These are phyloP conservation scores for Leptoclinus maculatus DNA, from an alignment of 2,797 vertebrate genomes.

Conservation along the genomic window DNA sequence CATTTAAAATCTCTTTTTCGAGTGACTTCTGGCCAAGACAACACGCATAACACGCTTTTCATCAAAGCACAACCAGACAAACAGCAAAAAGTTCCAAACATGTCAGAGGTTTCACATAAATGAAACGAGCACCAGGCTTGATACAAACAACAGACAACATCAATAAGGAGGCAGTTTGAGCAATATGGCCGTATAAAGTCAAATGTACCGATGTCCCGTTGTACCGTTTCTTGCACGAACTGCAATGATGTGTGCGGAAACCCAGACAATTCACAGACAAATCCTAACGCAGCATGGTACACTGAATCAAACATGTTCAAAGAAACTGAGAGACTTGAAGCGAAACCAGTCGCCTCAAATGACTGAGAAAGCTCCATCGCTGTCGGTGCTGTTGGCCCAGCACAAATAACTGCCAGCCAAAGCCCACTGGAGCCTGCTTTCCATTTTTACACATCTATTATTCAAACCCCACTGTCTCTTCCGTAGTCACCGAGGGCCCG, in stretches of 20 bases:
- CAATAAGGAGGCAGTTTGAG: neutral
- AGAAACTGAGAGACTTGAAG: neutral
- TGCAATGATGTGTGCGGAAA: neutral
- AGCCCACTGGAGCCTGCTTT: slow-evolving; percentile 42
- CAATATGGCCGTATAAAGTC: neutral
- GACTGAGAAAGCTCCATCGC: neutral
- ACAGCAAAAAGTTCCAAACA: neutral
- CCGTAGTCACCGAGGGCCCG: slow-evolving; percentile 39
- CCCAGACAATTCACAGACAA: neutral
- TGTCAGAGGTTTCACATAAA: too few relatives aligned
- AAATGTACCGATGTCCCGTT: too few relatives aligned
- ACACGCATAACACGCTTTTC: neutral
- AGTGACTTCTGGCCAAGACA: too few relatives aligned
- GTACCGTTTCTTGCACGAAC: neutral
- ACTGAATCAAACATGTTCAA: neutral
- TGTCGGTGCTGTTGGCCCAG: neutral
- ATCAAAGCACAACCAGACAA: neutral
- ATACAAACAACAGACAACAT: neutral
- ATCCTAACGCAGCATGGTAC: neutral
- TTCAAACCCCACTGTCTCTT: slow-evolving; percentile 57
- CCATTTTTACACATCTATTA: slow-evolving; percentile 70
- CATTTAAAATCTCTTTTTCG: too few relatives aligned
- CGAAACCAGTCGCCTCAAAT: neutral
- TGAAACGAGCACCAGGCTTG: too few relatives aligned
- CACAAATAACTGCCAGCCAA: slow-evolving; percentile 35